Evolutionary conservation across 2,113 vertebrate species (phyloP).

Genomic region (Gymnogyps californianus): DNA sequence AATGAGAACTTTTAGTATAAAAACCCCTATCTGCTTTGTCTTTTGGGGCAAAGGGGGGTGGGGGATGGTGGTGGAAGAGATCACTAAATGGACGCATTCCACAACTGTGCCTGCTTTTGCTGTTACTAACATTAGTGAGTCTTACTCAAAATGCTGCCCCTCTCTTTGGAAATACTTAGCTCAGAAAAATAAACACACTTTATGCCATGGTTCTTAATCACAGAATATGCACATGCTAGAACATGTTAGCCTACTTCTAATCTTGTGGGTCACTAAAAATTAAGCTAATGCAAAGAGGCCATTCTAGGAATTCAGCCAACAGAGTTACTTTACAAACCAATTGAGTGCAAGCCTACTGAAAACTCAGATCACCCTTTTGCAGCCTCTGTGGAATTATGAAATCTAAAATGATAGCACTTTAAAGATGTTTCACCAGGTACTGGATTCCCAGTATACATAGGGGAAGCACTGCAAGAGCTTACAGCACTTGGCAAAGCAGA

Average conservation of each 20-base stretch:
- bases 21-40: background rate
- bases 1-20: background rate
- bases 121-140: background rate
- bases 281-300: background rate
- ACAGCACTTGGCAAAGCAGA: background rate
- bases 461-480: background rate
- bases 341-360: background rate
- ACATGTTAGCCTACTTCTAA: background rate
- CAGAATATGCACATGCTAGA: background rate
- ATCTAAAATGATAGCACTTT: fast-evolving
- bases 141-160: background rate
- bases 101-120: background rate
- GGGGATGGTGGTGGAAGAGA: background rate
- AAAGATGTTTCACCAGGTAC: background rate
- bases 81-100: background rate
- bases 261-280: background rate
- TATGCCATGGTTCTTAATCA: background rate
- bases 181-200: background rate
- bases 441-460: background rate
- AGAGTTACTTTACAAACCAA: background rate
- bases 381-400: background rate
- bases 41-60: fast-evolving
- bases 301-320: background rate
- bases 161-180: background rate
- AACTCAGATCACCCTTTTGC: background rate